Conservation (phyloP, 2,113 vertebrate genomes). For the Bufo bufo region DNA sequence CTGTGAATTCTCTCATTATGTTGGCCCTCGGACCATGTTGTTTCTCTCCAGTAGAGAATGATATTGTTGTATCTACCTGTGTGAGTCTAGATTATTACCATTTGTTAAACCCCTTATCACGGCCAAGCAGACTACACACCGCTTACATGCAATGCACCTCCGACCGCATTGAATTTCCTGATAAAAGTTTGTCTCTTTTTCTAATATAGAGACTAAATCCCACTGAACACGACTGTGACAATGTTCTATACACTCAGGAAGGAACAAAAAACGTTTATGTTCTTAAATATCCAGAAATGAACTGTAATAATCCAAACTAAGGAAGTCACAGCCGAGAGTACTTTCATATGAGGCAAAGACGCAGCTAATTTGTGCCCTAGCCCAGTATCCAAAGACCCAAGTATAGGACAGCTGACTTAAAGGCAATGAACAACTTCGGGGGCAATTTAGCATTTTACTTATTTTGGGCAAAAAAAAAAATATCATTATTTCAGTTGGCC, state of each 20-base stretch:
- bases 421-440: too few species aligned
- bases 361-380: too few species aligned
- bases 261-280: not conserved
- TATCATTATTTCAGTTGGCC: too few species aligned
- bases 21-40: not conserved
- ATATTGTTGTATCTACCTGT: slow-evolving; percentile 51
- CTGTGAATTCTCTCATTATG: not conserved
- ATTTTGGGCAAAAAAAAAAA: too few species aligned
- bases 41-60: slow-evolving; percentile 23
- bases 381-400: too few species aligned
- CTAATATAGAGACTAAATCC: not conserved
- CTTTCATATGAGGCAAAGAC: not conserved
- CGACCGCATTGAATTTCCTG: slow-evolving; percentile 7
- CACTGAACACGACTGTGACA: slow-evolving; percentile 12
- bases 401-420: too few species aligned
- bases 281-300: not conserved
- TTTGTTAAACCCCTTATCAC: slow-evolving; percentile 53
- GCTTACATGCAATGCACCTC: slow-evolving; percentile 10
- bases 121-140: slow-evolving; percentile 12
- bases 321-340: not conserved
- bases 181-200: slow-evolving; percentile 22
- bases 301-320: not conserved
- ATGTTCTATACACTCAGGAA: not conserved
- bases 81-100: slow-evolving; percentile 44
- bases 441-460: too few species aligned